A percentile compares a stretch with the other conserved stretches of the same genome.
Conservation (phyloP, 53 echinoderm and acorn worm genomes). For the Astropecten irregularis region DNA sequence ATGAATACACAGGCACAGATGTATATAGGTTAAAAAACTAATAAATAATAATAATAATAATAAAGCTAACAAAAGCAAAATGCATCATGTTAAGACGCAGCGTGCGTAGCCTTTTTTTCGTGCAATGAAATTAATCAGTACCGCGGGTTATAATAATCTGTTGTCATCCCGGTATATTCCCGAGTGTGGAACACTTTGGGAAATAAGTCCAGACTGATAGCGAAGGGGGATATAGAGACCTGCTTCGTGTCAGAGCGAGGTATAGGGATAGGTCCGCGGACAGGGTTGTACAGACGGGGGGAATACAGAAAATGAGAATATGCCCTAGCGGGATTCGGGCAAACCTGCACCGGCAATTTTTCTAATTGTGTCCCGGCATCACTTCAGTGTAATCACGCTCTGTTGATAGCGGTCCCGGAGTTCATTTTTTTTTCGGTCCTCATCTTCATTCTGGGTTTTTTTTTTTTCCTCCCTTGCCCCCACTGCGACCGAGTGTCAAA, state of each 20-base stretch:
- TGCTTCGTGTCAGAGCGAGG: background rate
- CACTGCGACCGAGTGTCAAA: slow-evolving; percentile 39
- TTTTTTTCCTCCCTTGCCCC: background rate
- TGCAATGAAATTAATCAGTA: slow-evolving; percentile 54
- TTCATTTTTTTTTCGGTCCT: background rate
- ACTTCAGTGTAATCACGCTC: slow-evolving; percentile 26
- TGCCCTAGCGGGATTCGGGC: slow-evolving; percentile 28
- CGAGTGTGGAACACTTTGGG: slow-evolving; percentile 43
- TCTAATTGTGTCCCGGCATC: slow-evolving; percentile 50
- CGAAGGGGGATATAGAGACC: background rate
- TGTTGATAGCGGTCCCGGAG: background rate
- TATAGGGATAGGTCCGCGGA: background rate
- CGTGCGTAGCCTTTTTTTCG: slow-evolving; percentile 21
- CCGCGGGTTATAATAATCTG: slow-evolving; percentile 34
- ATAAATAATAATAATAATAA: too few relatives aligned
- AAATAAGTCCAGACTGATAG: slow-evolving; percentile 8
- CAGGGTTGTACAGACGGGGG: background rate
- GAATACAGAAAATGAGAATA: background rate
- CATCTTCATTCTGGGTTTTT: background rate
- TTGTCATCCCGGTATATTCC: slow-evolving; percentile 17
- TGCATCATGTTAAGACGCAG: too few relatives aligned
- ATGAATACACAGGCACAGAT: too few relatives aligned
- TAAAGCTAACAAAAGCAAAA: too few relatives aligned
- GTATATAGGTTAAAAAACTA: too few relatives aligned
- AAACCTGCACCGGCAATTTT: slow-evolving; percentile 35